phyloP scores from a whole-genome alignment of 2,113 vertebrate species.

The Gallinago undulata region DNA sequence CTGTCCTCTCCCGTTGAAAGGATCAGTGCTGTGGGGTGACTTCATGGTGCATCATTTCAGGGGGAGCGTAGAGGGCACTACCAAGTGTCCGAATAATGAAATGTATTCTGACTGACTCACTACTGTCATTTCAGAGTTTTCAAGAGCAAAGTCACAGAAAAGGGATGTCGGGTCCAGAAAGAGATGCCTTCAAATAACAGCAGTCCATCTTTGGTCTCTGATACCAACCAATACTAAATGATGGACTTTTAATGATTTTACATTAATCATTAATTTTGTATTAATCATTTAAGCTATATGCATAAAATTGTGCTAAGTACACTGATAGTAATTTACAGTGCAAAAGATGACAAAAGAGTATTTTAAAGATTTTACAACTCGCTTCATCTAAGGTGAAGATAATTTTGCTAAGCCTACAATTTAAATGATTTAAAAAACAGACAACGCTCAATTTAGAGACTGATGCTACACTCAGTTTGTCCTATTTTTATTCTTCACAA shows the following conservation, averaged over 20 bases:
- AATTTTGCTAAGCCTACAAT: conserved; percentile 44
- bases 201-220: background rate
- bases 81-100: background rate
- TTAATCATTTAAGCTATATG: background rate
- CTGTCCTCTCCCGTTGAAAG: background rate
- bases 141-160: background rate
- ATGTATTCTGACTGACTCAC: background rate
- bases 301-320: background rate
- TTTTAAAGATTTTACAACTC: conserved; percentile 23
- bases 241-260: background rate
- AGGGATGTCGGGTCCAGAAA: background rate
- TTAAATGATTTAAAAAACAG: conserved; percentile 19
- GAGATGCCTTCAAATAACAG: background rate
- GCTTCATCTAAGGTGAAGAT: conserved; percentile 35
- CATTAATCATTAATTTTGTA: background rate
- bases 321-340: background rate
- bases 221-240: background rate
- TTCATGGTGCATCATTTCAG: background rate
- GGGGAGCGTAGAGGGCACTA: background rate
- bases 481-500: conserved; percentile 52
- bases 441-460: conserved; percentile 1
- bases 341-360: background rate
- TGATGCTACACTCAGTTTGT: conserved; percentile 27
- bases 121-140: background rate
- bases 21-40: background rate